These are phyloP conservation scores for Tautogolabrus adspersus DNA, from an alignment of 2,113 vertebrate species.

Conservation along the genomic window DNA sequence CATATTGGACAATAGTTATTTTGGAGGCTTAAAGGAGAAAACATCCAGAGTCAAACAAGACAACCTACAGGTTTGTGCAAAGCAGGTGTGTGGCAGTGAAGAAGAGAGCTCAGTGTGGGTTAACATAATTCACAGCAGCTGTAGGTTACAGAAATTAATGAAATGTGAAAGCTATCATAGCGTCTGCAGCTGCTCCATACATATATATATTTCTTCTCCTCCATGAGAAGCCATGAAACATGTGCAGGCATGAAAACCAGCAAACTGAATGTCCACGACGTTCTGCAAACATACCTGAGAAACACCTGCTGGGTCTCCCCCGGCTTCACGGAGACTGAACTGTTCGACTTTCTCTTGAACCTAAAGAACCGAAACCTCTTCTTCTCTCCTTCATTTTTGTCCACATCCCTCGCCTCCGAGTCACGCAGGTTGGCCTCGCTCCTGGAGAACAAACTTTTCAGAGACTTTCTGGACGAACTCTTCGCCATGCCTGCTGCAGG, in stretches of 20 bases:
- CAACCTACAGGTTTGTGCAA: not conserved
- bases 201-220: not conserved
- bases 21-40: not conserved
- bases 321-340: constrained; percentile 5
- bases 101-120: not conserved
- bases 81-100: not conserved
- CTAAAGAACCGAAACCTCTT: constrained; percentile 64
- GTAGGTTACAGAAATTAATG: not conserved
- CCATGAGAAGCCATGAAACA: constrained; percentile 2
- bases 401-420: constrained; percentile 35
- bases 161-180: not conserved
- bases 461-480: constrained; percentile 43
- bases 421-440: constrained; percentile 61
- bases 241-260: not conserved
- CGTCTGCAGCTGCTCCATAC: not conserved
- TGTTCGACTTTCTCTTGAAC: constrained; percentile 63
- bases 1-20: not conserved
- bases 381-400: constrained; percentile 29
- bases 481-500: constrained; percentile 63
- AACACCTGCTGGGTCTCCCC: constrained; percentile 12
- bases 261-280: too few relatives aligned
- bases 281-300: constrained; percentile 53
- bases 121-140: not conserved
- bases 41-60: not conserved
- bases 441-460: constrained; percentile 76